Evolutionary conservation across 2,888 invertebrate genomes (phyloP), one percentile per base, ranked within the genome.

Genomic region (Pinctada fucata): DNA sequence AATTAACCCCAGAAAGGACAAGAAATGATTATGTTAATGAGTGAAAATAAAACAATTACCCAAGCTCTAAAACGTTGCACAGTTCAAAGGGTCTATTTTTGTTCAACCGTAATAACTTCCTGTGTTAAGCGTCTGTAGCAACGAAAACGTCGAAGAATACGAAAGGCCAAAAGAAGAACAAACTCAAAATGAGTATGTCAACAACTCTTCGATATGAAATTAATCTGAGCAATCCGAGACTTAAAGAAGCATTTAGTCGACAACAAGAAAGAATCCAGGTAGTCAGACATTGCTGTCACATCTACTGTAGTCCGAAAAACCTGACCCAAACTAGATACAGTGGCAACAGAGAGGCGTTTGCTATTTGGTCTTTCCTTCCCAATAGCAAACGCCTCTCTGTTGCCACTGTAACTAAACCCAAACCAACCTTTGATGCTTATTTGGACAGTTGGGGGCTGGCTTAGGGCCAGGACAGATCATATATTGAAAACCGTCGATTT

Each of bases 221-320:
- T 66, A 85, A 84, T 72, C 75, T 75, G 49, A 64, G 71, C 51
- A 83, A 83, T 65, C 79, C 84, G 47, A 78, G 82, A 63, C 76
- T 85, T 1, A 84, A 79, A 75, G 82, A 85, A 68, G 85, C 85
- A 49, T 85, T 78, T 72, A 81, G 83, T 77, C 76, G 79, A 65
- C 87, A 87, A 83, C 81, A 83, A 71, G 84, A 86, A 70, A 80
- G 87, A 64, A 86, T 85, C 13, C 82, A 85, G 84, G 87, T 87
- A 84, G 10, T 16, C 31, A 31, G 31, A 31, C 31, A 31, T 13
- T 31, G 67, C n/a, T 3, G 69, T 16, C 6, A 72, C 45, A 72
- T 3, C 6, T 6, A 69, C 13, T 48, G 58, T 8, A 45, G 58
- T 31, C 10, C 16, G 10, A 31, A 67, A 31, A 31, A 67, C 16